Conservation (phyloP, 2,888 invertebrate species). For the Meteorus colon region DNA sequence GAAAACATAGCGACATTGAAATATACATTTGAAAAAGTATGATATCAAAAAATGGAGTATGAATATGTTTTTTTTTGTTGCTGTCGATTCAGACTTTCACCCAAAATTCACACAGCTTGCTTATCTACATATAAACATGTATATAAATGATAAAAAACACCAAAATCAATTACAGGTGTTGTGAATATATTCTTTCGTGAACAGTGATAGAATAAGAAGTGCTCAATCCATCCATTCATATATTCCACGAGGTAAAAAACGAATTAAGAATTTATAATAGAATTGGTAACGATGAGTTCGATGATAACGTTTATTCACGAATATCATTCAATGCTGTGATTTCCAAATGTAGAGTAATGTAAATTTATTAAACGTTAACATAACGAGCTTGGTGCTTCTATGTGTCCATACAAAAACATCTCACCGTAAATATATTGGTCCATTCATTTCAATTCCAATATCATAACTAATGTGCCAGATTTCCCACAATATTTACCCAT, state of each 20-base stretch:
- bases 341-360: neutral
- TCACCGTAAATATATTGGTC: conserved; percentile 25
- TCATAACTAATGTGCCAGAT: neutral
- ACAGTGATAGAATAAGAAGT: neutral
- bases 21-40: neutral
- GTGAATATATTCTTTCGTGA: neutral
- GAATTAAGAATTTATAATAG: neutral
- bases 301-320: neutral
- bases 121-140: conserved; percentile 68
- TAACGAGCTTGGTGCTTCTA: neutral
- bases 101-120: conserved; percentile 43
- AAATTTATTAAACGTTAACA: neutral
- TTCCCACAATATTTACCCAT: neutral
- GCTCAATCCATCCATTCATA: neutral
- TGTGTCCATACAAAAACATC: neutral
- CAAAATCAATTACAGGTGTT: neutral
- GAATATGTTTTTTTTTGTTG: conserved; percentile 9
- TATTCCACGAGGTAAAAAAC: neutral
- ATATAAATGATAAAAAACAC: conserved; percentile 60
- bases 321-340: conserved; percentile 8
- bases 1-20: neutral
- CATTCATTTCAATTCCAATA: conserved; percentile 21
- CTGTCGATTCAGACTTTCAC: neutral
- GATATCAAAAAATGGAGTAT: neutral
- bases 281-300: neutral